Evolutionary conservation across 92 coral and sea anemone species (phyloP).

Genomic region (Chrysogorgia sp.): DNA sequence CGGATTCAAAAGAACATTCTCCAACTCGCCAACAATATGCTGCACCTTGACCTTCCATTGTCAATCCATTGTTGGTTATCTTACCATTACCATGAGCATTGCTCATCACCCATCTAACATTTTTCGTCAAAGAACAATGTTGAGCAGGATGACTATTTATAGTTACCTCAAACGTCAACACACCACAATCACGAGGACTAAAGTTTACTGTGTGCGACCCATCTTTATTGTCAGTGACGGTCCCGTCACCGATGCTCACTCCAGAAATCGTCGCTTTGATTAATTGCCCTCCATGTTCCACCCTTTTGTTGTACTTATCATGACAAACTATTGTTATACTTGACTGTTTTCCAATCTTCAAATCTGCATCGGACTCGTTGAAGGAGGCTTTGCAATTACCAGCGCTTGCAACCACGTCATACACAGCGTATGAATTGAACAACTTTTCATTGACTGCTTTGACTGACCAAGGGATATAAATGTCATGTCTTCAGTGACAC

Average conservation of each 20-base stretch:
- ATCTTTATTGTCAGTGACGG: not conserved
- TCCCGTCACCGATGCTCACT: not conserved
- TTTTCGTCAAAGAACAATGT: too few species aligned
- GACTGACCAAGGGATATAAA: constrained; percentile 9
- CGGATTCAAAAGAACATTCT: too few species aligned
- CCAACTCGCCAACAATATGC: too few species aligned
- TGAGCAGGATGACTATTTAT: too few species aligned
- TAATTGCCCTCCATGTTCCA: not conserved
- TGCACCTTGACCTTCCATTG: too few species aligned
- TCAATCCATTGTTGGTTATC: too few species aligned
- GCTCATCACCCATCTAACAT: too few species aligned
- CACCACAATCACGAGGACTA: not conserved
- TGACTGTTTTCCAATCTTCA: constrained; percentile 6
- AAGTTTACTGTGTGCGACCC: not conserved
- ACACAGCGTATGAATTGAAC: not conserved
- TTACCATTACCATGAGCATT: too few species aligned
- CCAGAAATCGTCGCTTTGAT: constrained; percentile 17
- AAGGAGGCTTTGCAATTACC: not conserved
- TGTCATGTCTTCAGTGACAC: constrained; percentile 12
- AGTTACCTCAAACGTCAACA: constrained; percentile 5
- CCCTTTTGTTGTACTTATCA: not conserved
- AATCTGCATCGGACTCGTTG: not conserved
- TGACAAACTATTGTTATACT: not conserved
- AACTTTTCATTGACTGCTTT: not conserved
- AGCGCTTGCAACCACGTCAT: constrained; percentile 1